Conservation (phyloP, 2,113 vertebrate genomes). For the Oryzias woworae region DNA sequence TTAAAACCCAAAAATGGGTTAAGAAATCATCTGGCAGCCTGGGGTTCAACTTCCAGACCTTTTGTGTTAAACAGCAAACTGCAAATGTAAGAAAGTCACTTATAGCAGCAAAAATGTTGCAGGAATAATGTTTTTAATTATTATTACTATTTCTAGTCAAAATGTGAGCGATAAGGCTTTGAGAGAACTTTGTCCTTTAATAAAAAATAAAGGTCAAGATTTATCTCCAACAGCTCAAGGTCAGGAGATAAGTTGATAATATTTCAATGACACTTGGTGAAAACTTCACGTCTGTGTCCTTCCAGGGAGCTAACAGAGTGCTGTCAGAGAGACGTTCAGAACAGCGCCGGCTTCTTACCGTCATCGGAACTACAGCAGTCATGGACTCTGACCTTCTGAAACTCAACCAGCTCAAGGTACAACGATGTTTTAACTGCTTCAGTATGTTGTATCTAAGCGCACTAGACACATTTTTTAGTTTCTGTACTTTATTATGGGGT, state of each 20-base stretch:
- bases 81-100: too few species aligned
- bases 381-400: conserved; percentile 91
- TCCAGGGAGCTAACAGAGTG: conserved; percentile 84
- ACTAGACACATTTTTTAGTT: neutral
- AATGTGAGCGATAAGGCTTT: neutral
- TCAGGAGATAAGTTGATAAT: conserved; percentile 4
- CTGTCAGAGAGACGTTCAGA: conserved; percentile 90
- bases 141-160: neutral
- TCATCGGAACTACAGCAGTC: conserved; percentile 85
- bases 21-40: too few species aligned
- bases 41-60: too few species aligned
- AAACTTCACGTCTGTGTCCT: neutral
- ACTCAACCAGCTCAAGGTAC: conserved; percentile 93
- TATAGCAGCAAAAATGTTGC: too few species aligned
- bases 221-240: conserved; percentile 4
- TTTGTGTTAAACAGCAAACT: too few species aligned
- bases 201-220: neutral
- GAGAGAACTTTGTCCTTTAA: neutral
- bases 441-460: neutral
- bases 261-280: neutral
- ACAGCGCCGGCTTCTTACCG: conserved; percentile 88
- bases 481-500: too few species aligned
- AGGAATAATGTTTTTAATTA: too few species aligned
- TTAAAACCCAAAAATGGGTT: too few species aligned
- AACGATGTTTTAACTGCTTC: rapidly evolving